Evolutionary conservation across 2,797 vertebrate species (phyloP).

Genomic region (Pampus argenteus): DNA sequence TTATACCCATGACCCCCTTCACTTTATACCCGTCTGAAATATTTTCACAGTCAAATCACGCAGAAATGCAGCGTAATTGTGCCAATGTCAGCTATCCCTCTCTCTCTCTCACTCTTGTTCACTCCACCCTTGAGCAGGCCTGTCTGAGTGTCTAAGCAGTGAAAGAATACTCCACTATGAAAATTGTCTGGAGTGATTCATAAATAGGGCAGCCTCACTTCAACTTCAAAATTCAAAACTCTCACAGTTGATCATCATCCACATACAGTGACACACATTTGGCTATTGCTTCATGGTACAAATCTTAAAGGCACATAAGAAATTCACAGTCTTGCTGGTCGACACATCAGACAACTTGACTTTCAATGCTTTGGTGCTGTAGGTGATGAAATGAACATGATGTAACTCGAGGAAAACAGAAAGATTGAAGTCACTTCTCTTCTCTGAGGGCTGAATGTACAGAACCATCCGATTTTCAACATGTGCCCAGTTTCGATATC

Average conservation of each 20-base stretch:
- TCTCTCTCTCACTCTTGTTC: slow-evolving; percentile 28
- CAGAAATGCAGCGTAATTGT: slow-evolving; percentile 80
- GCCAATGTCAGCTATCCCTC: slow-evolving; percentile 72
- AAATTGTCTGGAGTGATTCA: slow-evolving; percentile 48
- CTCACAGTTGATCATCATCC: slow-evolving; percentile 26
- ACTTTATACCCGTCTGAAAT: slow-evolving; percentile 48
- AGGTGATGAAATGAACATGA: slow-evolving; percentile 29
- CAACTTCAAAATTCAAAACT: slow-evolving; percentile 52
- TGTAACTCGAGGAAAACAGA: slow-evolving; percentile 33
- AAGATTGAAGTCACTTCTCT: slow-evolving; percentile 19
- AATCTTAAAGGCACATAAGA: slow-evolving; percentile 7
- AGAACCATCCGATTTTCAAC: slow-evolving; percentile 23
- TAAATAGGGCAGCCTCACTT: slow-evolving; percentile 30
- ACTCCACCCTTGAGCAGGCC: slow-evolving; percentile 49
- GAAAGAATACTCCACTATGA: slow-evolving; percentile 43
- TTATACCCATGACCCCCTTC: slow-evolving; percentile 36
- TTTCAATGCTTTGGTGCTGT: slow-evolving; percentile 5
- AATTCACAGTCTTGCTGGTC: neutral
- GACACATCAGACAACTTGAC: slow-evolving; percentile 15
- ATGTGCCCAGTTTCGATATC: slow-evolving; percentile 12
- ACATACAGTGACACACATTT: slow-evolving; percentile 21
- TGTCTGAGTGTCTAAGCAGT: slow-evolving; percentile 35
- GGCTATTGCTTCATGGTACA: slow-evolving; percentile 3
- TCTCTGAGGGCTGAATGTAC: slow-evolving; percentile 8
- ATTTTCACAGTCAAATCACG: slow-evolving; percentile 79